Evolutionary conservation across 1,140 invertebrate genomes (phyloP).

Genomic region (Daktulosphaira vitifoliae): DNA sequence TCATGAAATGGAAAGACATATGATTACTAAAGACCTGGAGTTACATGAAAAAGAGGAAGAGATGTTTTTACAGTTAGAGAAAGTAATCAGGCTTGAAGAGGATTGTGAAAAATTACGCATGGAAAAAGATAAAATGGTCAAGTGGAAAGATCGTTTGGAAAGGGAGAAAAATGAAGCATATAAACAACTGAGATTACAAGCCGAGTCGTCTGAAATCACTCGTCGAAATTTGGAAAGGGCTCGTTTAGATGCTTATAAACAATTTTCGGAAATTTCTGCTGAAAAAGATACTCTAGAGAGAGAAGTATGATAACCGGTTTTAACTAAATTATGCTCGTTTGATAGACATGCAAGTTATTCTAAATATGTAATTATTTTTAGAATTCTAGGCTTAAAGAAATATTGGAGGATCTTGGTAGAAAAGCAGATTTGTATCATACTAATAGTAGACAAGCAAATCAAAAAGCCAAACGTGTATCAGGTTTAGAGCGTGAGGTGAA

Average conservation of each 20-base stretch:
- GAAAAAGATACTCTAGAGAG: slow-evolving; percentile 52
- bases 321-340: too few species aligned
- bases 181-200: slow-evolving; percentile 49
- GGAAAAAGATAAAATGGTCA: slow-evolving; percentile 45
- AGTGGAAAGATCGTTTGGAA: slow-evolving; percentile 45
- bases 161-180: slow-evolving; percentile 46
- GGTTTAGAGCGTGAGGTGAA: slow-evolving; percentile 23
- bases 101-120: slow-evolving; percentile 48
- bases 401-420: slow-evolving; percentile 13
- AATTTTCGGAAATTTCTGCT: slow-evolving; percentile 51
- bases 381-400: slow-evolving; percentile 25
- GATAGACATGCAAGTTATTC: not conserved
- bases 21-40: slow-evolving; percentile 50
- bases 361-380: not conserved
- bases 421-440: slow-evolving; percentile 21
- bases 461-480: slow-evolving; percentile 13
- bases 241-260: slow-evolving; percentile 51
- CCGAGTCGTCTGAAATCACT: slow-evolving; percentile 50
- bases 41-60: slow-evolving; percentile 55
- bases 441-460: slow-evolving; percentile 16
- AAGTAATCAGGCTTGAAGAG: slow-evolving; percentile 52
- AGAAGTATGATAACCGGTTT: slow-evolving; percentile 44
- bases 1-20: slow-evolving; percentile 45
- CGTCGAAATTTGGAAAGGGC: slow-evolving; percentile 50
- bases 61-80: slow-evolving; percentile 53